A percentile compares a stretch with the other conserved stretches of the same genome.
Evolutionary conservation across 1,140 invertebrate species (phyloP).

Genomic region (Nautilus pompilius): DNA sequence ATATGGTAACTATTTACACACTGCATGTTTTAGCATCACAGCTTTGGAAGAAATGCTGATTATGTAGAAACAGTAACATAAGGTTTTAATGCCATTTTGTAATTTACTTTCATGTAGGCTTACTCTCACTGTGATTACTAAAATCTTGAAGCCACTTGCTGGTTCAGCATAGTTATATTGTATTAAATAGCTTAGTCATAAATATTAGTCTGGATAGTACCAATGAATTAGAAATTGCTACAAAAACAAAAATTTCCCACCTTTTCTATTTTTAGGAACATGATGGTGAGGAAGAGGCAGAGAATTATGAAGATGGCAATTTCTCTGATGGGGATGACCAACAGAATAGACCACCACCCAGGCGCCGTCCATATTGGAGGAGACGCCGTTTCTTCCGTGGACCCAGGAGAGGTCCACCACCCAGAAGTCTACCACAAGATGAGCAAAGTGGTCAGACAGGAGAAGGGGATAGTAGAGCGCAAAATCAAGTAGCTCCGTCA

Average conservation of each 20-base stretch:
- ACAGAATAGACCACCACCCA: conserved; percentile 43
- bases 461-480: conserved; percentile 11
- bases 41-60: too few relatives aligned
- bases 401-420: conserved; percentile 22
- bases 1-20: too few relatives aligned
- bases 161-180: too few relatives aligned
- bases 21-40: too few relatives aligned
- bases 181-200: too few relatives aligned
- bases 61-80: too few relatives aligned
- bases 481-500: conserved; percentile 15
- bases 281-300: conserved; percentile 5
- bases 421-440: neutral
- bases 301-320: conserved; percentile 8
- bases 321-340: conserved; percentile 26
- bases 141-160: too few relatives aligned
- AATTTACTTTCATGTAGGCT: too few relatives aligned
- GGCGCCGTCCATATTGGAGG: conserved; percentile 37
- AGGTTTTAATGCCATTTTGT: too few relatives aligned
- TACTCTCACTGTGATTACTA: too few relatives aligned
- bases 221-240: too few relatives aligned
- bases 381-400: conserved; percentile 22
- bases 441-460: conserved; percentile 11
- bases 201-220: too few relatives aligned
- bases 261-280: neutral
- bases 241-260: neutral